Conservation (phyloP, 2,888 invertebrate species). For the Heteromyza rotundicornis region DNA sequence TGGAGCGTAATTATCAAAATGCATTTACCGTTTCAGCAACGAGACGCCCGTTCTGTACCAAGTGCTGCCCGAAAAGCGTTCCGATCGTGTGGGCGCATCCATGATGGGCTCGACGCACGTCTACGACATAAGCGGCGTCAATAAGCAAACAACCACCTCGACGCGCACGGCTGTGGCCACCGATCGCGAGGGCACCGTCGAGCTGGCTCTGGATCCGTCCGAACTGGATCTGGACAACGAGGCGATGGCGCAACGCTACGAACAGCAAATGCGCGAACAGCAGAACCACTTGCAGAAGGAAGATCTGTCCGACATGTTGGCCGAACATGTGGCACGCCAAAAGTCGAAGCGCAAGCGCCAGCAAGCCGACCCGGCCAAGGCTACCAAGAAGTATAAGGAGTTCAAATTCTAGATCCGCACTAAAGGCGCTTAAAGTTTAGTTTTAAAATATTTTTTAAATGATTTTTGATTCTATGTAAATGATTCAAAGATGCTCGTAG, state of each 20-base stretch:
- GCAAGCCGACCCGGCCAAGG: slow-evolving; percentile 83
- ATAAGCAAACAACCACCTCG: slow-evolving; percentile 61
- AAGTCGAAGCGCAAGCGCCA: slow-evolving; percentile 94
- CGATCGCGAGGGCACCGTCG: slow-evolving; percentile 77
- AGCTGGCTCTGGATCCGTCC: slow-evolving; percentile 95
- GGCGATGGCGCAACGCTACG: slow-evolving; percentile 94
- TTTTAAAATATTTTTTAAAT: too few relatives aligned
- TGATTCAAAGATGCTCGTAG: too few relatives aligned
- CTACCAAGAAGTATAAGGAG: slow-evolving; percentile 96
- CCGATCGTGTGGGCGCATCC: slow-evolving; percentile 83
- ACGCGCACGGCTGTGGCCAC: slow-evolving; percentile 59
- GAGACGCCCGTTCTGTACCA: slow-evolving; percentile 96
- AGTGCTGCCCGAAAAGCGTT: slow-evolving; percentile 92
- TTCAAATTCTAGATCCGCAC: slow-evolving; percentile 97
- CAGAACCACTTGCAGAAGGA: slow-evolving; percentile 88
- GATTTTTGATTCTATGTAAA: too few relatives aligned
- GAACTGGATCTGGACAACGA: slow-evolving; percentile 96
- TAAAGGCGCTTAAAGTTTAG: too few relatives aligned
- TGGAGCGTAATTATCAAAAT: neutral
- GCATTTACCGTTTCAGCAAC: slow-evolving; percentile 66
- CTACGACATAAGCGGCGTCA: slow-evolving; percentile 86
- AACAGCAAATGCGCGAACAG: slow-evolving; percentile 93
- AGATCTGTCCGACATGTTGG: slow-evolving; percentile 98
- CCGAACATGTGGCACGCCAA: slow-evolving; percentile 96
- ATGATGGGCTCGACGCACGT: slow-evolving; percentile 99